phyloP scores from a whole-genome alignment of 2,113 vertebrate species.

The Chaenogobius annularis region DNA sequence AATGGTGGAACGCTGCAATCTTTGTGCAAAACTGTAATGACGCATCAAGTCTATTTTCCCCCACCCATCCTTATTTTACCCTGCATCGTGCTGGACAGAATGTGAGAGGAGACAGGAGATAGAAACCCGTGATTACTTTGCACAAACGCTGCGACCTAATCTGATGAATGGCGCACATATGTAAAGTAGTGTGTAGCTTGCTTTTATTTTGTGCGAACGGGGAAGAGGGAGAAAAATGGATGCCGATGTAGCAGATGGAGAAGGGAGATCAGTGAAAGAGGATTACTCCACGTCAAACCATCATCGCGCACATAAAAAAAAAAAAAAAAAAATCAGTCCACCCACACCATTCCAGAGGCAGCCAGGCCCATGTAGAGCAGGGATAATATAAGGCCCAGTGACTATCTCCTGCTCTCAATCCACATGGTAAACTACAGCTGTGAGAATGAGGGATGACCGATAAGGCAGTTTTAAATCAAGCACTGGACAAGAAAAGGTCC shows the following conservation, averaged over 20 bases:
- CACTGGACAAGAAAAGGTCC: conserved; percentile 45
- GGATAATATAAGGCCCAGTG: conserved; percentile 65
- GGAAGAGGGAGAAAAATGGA: conserved; percentile 44
- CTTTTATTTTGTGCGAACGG: conserved; percentile 16
- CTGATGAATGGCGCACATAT: conserved; percentile 37
- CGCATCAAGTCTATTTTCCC: conserved; percentile 12
- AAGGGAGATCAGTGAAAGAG: conserved; percentile 77
- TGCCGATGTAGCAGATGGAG: conserved; percentile 74
- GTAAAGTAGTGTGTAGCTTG: conserved; percentile 1
- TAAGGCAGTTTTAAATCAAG: conserved; percentile 57
- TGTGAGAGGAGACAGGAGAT: background rate
- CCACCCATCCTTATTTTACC: background rate
- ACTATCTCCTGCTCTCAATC: conserved; percentile 45
- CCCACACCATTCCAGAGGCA: conserved; percentile 58
- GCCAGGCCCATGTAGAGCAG: conserved; percentile 56
- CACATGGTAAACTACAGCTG: conserved; percentile 54
- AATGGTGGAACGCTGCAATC: conserved; percentile 48
- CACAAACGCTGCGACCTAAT: conserved; percentile 36
- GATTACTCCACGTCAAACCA: conserved; percentile 79
- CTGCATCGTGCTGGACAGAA: background rate
- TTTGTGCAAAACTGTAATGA: conserved; percentile 14
- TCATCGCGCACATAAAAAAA: conserved; percentile 65
- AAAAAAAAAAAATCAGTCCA: conserved; percentile 62
- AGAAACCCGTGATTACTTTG: conserved; percentile 24
- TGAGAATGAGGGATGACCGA: conserved; percentile 25